phyloP scores from a whole-genome alignment of 2,888 invertebrate species.

The Busseola fusca region DNA sequence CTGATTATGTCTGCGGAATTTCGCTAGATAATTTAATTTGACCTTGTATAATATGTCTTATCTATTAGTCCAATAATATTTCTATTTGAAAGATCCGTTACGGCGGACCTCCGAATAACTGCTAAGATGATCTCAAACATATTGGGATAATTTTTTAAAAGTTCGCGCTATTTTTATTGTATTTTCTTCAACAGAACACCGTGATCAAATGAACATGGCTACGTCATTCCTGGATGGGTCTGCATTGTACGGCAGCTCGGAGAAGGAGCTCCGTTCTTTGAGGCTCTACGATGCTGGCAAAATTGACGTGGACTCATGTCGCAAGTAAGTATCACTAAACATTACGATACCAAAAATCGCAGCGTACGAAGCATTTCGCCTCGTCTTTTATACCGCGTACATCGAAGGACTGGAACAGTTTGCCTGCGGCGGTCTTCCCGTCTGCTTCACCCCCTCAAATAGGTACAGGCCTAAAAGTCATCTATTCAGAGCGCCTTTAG shows the following conservation, averaged over 20 bases:
- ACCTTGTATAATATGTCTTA: not conserved
- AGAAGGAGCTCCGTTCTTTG: slow-evolving; percentile 91
- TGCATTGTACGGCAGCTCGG: slow-evolving; percentile 93
- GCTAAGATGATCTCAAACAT: not conserved
- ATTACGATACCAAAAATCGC: not conserved
- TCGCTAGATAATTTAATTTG: not conserved
- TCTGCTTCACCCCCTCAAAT: no score
- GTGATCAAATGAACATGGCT: slow-evolving; percentile 96
- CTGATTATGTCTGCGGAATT: not conserved
- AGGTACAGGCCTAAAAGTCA: no score
- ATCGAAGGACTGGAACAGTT: no score
- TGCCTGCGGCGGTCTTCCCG: no score
- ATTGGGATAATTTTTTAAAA: no score
- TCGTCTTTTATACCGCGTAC: no score
- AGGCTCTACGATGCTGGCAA: slow-evolving; percentile 92
- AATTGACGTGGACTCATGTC: slow-evolving; percentile 91
- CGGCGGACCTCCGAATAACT: not conserved
- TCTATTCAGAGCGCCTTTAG: no score
- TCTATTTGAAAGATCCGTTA: not conserved
- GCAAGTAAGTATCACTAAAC: slow-evolving; percentile 80
- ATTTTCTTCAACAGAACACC: slow-evolving; percentile 85
- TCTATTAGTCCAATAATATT: not conserved
- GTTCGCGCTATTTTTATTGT: not conserved
- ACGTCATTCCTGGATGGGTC: slow-evolving; percentile 95
- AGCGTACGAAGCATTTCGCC: no score